These are phyloP conservation scores for Mormyrus iriodes DNA, from an alignment of 2,113 vertebrate species.

Conservation along the genomic window DNA sequence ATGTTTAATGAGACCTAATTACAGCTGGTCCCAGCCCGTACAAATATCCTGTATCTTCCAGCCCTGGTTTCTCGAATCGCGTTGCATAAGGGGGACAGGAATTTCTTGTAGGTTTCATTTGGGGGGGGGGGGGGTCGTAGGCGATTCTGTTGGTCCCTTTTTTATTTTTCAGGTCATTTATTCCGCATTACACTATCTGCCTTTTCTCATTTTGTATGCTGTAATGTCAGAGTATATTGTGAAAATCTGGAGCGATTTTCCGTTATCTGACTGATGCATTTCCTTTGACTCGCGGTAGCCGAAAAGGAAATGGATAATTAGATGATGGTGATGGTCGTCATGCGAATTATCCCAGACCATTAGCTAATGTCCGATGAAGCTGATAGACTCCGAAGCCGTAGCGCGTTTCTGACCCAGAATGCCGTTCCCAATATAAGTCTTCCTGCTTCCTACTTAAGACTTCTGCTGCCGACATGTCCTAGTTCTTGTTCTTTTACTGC, in stretches of 20 bases:
- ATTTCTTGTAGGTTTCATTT: conserved; percentile 38
- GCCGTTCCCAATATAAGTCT: conserved; percentile 4
- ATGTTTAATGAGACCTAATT: conserved; percentile 42
- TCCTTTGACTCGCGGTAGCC: neutral
- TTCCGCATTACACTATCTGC: neutral
- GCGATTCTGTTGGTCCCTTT: neutral
- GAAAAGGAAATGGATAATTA: neutral
- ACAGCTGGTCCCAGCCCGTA: conserved; percentile 36
- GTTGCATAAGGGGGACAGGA: conserved; percentile 43
- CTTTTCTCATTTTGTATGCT: neutral
- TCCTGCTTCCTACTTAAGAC: conserved; percentile 8
- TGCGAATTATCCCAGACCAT: neutral
- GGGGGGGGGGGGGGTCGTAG: neutral
- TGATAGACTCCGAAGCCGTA: neutral
- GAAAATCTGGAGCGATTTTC: neutral
- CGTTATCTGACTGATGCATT: neutral
- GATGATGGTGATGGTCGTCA: neutral
- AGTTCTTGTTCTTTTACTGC: conserved; percentile 56
- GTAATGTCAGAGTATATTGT: neutral
- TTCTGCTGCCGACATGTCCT: conserved; percentile 35
- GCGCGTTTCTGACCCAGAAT: conserved; percentile 12
- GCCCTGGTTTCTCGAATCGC: conserved; percentile 40
- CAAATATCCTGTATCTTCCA: conserved; percentile 38
- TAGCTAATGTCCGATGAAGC: neutral
- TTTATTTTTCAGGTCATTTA: neutral